Evolutionary conservation across 2,113 vertebrate species (phyloP).

Genomic region (Scomber japonicus): DNA sequence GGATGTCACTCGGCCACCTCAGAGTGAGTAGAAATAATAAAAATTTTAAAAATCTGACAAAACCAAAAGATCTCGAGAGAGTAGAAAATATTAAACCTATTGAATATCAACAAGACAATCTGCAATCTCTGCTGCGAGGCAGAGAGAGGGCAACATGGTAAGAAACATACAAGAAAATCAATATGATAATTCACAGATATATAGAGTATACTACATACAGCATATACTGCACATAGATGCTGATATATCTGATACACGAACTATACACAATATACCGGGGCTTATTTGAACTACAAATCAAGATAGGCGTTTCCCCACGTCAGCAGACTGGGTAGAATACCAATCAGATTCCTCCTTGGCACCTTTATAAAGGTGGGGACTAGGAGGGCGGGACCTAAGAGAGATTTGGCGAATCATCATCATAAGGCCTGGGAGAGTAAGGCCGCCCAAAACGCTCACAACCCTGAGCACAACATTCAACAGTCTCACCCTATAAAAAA

Average conservation of each 20-base stretch:
- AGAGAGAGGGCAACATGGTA: constrained; percentile 76
- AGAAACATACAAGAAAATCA: constrained; percentile 56
- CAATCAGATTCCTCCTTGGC: constrained; percentile 21
- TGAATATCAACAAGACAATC: constrained; percentile 86
- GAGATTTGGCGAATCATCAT: constrained; percentile 58
- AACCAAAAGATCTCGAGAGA: constrained; percentile 73
- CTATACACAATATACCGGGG: constrained; percentile 62
- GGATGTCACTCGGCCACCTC: constrained; percentile 14
- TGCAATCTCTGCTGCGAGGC: constrained; percentile 75
- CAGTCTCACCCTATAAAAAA: constrained; percentile 44
- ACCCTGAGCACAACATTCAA: constrained; percentile 77
- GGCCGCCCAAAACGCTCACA: constrained; percentile 62
- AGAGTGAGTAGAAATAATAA: constrained; percentile 37
- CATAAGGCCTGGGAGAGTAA: constrained; percentile 67
- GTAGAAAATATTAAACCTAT: constrained; percentile 84
- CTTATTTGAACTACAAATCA: constrained; percentile 35
- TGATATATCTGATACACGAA: constrained; percentile 58
- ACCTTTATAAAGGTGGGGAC: not conserved
- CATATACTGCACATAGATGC: constrained; percentile 16
- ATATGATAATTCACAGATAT: constrained; percentile 49
- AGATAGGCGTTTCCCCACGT: constrained; percentile 10
- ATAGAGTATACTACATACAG: constrained; percentile 41
- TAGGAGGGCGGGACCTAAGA: constrained; percentile 2
- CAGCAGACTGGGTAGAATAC: constrained; percentile 19
- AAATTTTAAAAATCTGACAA: constrained; percentile 68